Evolutionary conservation across 2,888 invertebrate genomes (phyloP), one percentile per base, ranked within the genome.

Genomic region (Dioctria rufipes): DNA sequence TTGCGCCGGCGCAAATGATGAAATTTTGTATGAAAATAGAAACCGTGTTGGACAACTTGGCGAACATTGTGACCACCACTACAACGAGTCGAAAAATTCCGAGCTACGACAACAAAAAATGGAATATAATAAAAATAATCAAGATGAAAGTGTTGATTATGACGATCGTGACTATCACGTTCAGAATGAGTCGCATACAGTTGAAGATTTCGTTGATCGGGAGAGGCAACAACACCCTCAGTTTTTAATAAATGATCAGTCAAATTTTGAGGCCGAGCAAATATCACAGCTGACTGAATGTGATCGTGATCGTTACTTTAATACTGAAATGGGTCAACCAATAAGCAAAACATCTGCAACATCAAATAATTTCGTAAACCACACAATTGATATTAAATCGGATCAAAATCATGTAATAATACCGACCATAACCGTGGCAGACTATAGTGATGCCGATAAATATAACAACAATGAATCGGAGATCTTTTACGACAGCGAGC

Each of bases 381-480:
- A 58, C 58, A 46, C 46, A 60, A 75, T 42, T 75, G 60, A 8
- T 2, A 60, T 3, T 40, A 58, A 75, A 42, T 60, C 43, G 42
- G 46, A 42, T 43, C 58, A 43, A 60, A 42, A n/a, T 11, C 9
- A 40, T 40, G 25, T 69, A 25, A 25, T 86, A 63, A 83, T 88
- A 83, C 88, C 88, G 65, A 86, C 84, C 80, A 88, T 89, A 73
- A 87, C 87, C 0, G 87, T 89, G 4, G 85, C 85, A 2, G 88
- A 89, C 80, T 89, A 86, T 83, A 88, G 84, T 83, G 80, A 81
- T 46, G 49, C n/a, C 9, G 81, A 71, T 66, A 75, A 6, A 25
- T 61, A 37, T 8, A 61, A 40, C 11, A 13, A 43, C 43, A 73
- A 71, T 78, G 84, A 85, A 67, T 82, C 84, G 43, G 87, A 88